A percentile compares a stretch with the other conserved stretches of the same genome.
These are phyloP conservation scores for Vombatus ursinus DNA, from an alignment of 2,113 vertebrate species.

Conservation along the genomic window DNA sequence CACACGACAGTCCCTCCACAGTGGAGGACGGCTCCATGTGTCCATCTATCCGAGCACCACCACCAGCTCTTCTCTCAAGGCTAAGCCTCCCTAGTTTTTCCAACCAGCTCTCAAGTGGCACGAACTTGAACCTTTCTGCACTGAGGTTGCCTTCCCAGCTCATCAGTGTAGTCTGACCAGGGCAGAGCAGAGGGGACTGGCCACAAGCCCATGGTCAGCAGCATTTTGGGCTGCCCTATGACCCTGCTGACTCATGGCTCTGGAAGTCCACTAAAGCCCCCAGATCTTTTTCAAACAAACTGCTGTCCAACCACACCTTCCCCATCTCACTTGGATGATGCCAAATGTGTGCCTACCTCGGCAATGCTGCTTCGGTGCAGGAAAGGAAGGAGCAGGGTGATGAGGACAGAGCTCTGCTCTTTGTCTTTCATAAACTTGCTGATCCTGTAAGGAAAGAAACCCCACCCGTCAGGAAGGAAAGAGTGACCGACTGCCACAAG, in stretches of 20 bases:
- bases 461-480: not conserved
- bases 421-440: slow-evolving; percentile 94
- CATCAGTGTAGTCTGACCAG: not conserved
- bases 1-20: not conserved
- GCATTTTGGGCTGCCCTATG: not conserved
- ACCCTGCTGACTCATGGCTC: no score
- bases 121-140: not conserved
- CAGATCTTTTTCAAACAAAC: not conserved
- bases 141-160: no score
- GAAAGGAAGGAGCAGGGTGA: slow-evolving; percentile 92
- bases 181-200: not conserved
- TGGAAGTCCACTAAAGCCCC: no score
- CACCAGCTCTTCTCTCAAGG: no score
- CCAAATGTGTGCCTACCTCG: slow-evolving; percentile 82
- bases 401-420: slow-evolving; percentile 92
- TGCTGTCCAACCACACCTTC: not conserved
- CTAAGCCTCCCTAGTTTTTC: not conserved
- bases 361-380: slow-evolving; percentile 88
- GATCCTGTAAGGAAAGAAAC: slow-evolving; percentile 83
- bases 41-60: not conserved
- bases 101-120: not conserved
- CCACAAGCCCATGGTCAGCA: not conserved
- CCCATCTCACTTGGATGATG: not conserved
- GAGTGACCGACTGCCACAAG: not conserved
- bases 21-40: no score